A percentile compares a stretch with the other conserved stretches of the same genome.
Evolutionary conservation across 1,140 invertebrate species (phyloP).

Genomic region (Drosophila sucinea): DNA sequence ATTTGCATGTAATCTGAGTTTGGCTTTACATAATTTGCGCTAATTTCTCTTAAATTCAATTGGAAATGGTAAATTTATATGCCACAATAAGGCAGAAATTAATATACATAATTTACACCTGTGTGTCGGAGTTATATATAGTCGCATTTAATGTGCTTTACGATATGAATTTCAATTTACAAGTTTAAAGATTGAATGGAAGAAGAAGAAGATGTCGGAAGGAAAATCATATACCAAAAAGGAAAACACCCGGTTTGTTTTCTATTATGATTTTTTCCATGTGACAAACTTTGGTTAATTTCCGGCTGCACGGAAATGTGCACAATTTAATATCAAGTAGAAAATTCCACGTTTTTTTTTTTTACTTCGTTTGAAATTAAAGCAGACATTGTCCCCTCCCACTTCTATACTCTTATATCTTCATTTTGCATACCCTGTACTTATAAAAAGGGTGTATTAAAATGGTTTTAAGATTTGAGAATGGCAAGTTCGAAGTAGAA

Average conservation of each 20-base stretch:
- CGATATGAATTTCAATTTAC: conserved; percentile 66
- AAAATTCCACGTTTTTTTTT: conserved; percentile 18
- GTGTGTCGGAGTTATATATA: conserved; percentile 17
- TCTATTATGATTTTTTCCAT: conserved; percentile 57
- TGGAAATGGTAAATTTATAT: conserved; percentile 37
- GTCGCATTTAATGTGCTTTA: conserved; percentile 20
- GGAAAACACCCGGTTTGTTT: conserved; percentile 36
- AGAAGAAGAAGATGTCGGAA: background rate
- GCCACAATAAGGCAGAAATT: conserved; percentile 54
- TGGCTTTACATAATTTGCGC: conserved; percentile 48
- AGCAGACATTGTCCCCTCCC: background rate
- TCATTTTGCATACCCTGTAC: background rate
- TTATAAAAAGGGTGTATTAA: too few relatives aligned
- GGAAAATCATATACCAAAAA: conserved; percentile 13
- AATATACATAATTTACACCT: conserved; percentile 74
- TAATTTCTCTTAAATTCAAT: conserved; percentile 69
- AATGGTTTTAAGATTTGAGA: background rate
- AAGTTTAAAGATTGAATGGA: conserved; percentile 14
- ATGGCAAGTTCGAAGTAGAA: background rate
- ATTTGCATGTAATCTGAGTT: background rate
- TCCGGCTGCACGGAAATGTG: conserved; percentile 74
- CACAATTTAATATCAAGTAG: conserved; percentile 68
- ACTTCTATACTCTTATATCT: background rate
- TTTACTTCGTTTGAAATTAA: conserved; percentile 8
- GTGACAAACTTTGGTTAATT: conserved; percentile 73